Conservation (phyloP, 2,797 vertebrate genomes). For the Pipistrellus kuhlii region DNA sequence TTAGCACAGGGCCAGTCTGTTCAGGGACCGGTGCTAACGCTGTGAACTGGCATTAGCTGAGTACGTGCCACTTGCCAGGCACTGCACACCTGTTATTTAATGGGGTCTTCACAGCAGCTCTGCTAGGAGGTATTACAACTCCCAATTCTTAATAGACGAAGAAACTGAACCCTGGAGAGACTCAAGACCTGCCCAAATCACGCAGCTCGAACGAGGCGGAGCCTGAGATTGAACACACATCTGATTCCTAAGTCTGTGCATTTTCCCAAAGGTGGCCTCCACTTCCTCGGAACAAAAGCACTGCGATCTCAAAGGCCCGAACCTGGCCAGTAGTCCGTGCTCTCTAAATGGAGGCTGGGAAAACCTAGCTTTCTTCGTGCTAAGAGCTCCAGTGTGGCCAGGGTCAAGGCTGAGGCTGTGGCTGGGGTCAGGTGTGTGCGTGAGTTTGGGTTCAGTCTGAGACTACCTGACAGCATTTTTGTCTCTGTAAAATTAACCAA, state of each 20-base stretch:
- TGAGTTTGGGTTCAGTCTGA: not conserved
- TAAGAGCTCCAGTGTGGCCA: not conserved
- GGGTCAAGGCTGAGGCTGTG: not conserved
- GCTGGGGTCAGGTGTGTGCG: not conserved
- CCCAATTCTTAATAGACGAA: slow-evolving; percentile 7
- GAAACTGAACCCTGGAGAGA: not conserved
- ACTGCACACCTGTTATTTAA: not conserved
- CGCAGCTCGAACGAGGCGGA: not conserved
- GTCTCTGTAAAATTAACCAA: slow-evolving; percentile 62
- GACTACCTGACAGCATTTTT: not conserved
- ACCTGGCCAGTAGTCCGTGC: not conserved
- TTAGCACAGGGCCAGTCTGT: not conserved
- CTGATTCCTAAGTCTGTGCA: not conserved
- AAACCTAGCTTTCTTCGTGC: not conserved
- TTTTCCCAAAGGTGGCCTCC: not conserved
- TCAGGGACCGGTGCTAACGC: not conserved
- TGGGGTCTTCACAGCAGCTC: not conserved
- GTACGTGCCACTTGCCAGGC: not conserved
- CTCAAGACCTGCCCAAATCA: not conserved
- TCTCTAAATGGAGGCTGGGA: not conserved
- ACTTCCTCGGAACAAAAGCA: not conserved
- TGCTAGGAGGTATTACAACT: not conserved
- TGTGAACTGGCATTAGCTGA: no score
- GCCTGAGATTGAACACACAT: not conserved
- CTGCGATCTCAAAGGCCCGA: not conserved